A percentile compares a stretch with the other conserved stretches of the same genome.
phyloP scores from a whole-genome alignment of 2,888 invertebrate species.

The Sisyra nigra region DNA sequence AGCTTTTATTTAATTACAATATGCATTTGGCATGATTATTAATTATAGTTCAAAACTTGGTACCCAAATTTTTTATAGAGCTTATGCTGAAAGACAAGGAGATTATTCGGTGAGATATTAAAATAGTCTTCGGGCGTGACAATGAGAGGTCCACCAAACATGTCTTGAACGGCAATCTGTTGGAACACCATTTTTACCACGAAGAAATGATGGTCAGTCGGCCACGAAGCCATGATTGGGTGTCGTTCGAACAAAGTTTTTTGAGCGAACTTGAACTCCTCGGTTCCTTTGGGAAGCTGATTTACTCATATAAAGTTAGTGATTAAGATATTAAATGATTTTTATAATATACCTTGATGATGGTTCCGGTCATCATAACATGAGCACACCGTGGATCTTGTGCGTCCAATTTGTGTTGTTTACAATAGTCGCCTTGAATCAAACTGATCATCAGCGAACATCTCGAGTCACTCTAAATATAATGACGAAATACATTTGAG shows the following conservation, averaged over 20 bases:
- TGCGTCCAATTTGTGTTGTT: constrained; percentile 41
- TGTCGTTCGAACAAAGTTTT: constrained; percentile 51
- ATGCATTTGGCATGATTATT: constrained; percentile 5
- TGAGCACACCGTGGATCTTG: constrained; percentile 66
- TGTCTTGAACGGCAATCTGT: constrained; percentile 60
- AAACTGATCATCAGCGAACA: constrained; percentile 52
- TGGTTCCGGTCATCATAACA: constrained; percentile 48
- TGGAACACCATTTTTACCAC: constrained; percentile 60
- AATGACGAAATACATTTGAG: not conserved
- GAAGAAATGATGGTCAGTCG: constrained; percentile 58
- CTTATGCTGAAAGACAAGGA: too few species aligned
- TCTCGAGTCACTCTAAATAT: constrained; percentile 38
- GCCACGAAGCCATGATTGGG: constrained; percentile 52
- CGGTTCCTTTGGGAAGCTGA: constrained; percentile 35
- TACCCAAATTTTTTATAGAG: too few species aligned
- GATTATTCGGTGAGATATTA: constrained; percentile 14
- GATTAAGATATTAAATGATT: constrained; percentile 1
- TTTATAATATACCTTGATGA: constrained; percentile 35
- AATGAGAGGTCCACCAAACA: constrained; percentile 64
- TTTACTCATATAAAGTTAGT: not conserved
- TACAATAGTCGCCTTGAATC: constrained; percentile 51
- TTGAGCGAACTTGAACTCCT: constrained; percentile 41
- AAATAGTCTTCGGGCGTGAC: constrained; percentile 47
- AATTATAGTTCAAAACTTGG: constrained; percentile 6
- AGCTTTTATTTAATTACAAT: too few species aligned